phyloP scores from a whole-genome alignment of 2,113 vertebrate genomes.

The human region DNA sequence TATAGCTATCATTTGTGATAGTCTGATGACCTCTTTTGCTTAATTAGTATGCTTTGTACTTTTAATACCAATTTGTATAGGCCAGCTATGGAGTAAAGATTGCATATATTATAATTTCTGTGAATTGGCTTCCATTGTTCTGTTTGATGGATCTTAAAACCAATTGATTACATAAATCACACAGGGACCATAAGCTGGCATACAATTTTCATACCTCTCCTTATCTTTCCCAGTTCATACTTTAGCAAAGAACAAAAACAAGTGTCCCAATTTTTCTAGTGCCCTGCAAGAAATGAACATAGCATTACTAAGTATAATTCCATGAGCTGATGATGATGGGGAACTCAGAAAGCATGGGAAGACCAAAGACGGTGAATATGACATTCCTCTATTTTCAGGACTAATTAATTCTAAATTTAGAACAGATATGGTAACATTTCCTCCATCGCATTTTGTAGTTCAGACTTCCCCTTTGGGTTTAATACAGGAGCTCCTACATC shows the following conservation, averaged over 20 bases:
- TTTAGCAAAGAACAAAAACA: neutral
- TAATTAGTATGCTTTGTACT: neutral
- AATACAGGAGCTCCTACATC: neutral
- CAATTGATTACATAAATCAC: neutral
- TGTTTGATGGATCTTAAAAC: neutral
- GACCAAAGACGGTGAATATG: neutral
- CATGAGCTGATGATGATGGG: neutral
- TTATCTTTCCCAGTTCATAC: conserved; percentile 22
- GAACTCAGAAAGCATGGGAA: neutral
- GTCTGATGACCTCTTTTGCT: neutral
- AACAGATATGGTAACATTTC: neutral
- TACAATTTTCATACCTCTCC: neutral
- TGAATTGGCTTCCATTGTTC: conserved; percentile 38
- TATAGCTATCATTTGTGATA: neutral
- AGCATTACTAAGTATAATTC: neutral
- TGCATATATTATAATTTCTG: neutral
- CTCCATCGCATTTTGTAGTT: neutral
- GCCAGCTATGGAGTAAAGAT: neutral
- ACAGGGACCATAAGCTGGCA: neutral
- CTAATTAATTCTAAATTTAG: neutral
- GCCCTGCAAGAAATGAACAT: neutral
- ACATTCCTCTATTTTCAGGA: neutral
- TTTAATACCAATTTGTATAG: neutral
- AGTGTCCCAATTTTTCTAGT: neutral
- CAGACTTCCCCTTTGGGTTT: neutral